A percentile compares a stretch with the other conserved stretches of the same genome.
These are phyloP conservation scores for Aproaerema taeniolella DNA, from an alignment of 2,888 invertebrate species.

Conservation along the genomic window DNA sequence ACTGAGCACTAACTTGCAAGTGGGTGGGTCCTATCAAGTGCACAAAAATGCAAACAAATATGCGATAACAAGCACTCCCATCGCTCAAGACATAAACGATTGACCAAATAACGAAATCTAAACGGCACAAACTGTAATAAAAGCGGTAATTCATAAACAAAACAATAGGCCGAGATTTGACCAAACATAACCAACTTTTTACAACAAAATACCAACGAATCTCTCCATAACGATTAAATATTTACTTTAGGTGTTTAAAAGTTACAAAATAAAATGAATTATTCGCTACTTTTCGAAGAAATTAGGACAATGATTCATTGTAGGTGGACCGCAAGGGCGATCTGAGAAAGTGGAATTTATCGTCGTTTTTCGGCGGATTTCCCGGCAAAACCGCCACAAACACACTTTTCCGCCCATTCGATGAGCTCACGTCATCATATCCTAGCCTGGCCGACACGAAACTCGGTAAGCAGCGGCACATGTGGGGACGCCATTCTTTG, in stretches of 20 bases:
- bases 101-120: slow-evolving; percentile 10
- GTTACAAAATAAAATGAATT: slow-evolving; percentile 29
- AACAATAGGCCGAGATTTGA: slow-evolving; percentile 47
- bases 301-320: slow-evolving; percentile 67
- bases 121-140: slow-evolving; percentile 16
- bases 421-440: slow-evolving; percentile 60
- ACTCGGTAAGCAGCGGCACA: slow-evolving; percentile 75
- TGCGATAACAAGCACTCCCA: slow-evolving; percentile 13
- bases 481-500: slow-evolving; percentile 86
- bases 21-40: background rate
- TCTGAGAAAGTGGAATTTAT: slow-evolving; percentile 32
- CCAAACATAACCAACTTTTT: slow-evolving; percentile 26
- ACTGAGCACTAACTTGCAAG: too few species aligned
- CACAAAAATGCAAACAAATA: background rate
- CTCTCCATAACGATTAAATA: slow-evolving; percentile 12
- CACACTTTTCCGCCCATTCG: slow-evolving; percentile 44
- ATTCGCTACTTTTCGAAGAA: slow-evolving; percentile 47
- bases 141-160: slow-evolving; percentile 65
- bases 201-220: slow-evolving; percentile 21
- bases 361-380: slow-evolving; percentile 38
- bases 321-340: slow-evolving; percentile 46
- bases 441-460: slow-evolving; percentile 54
- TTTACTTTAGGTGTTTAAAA: slow-evolving; percentile 5
- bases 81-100: slow-evolving; percentile 20
- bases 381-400: slow-evolving; percentile 33